Base-by-base conservation (phyloP, 2,888 invertebrate species). In the Drosophila kokeensis region DNA sequence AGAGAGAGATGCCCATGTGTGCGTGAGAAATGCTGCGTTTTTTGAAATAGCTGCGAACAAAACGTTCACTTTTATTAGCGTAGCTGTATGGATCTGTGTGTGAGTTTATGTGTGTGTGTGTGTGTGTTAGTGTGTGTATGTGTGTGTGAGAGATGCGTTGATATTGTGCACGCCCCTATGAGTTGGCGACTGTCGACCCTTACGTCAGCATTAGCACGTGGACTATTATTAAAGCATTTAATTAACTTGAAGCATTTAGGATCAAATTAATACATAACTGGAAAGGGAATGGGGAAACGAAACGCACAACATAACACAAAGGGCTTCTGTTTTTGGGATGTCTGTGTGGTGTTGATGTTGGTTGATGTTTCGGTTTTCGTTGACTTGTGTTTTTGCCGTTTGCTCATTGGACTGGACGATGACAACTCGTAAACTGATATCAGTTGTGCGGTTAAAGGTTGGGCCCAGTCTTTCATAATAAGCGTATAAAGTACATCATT, bases 201-300 rank as follows among this genome's bases (percentile, higher is more conserved):
- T 91, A 91, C 87, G 89, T 91, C 90, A 91, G 89, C 81, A 85
- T 81, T 83, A 92, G 91, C 92, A 92, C 92, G 92, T 92, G 92
- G 92, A 89, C 81, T 89, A 65, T 75, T 81, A 89, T 89, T 87
- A 82, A 85, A 80, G 77, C 89, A 68, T 79, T 89, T 82, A 87
- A 87, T 87, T 89, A 86, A 88, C 79, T 88, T 50, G 68, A 57
- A 72, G 69, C 73, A 83, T 82, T 87, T 89, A 87, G 87, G 75
- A 85, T 89, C 81, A 82, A 82, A 82, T 87, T 80, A 78, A 72
- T 62, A 81, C 73, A 87, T 80, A 84, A 71, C 76, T 73, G 77
- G 72, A 21, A 53, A 5, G 38, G 42, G 60, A 29, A 18, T n/a
- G 15, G 32, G 36, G 13, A 8, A 36, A 53, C 29, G 53, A 49